A percentile compares a stretch with the other conserved stretches of the same genome.
Conservation (phyloP, 2,113 vertebrate genomes). For the Macrotis lagotis region DNA sequence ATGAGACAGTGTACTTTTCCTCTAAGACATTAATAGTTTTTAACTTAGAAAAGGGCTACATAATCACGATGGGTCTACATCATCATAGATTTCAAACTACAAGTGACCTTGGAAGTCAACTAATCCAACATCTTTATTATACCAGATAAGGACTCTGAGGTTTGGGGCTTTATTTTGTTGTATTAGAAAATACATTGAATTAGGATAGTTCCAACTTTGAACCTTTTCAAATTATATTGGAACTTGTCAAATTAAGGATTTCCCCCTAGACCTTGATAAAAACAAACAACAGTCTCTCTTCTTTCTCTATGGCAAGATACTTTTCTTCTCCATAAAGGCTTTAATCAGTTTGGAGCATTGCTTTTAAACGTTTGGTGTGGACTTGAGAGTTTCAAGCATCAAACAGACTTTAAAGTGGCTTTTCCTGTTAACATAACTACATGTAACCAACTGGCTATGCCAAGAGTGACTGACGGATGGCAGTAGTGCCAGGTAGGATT, state of each 20-base stretch:
- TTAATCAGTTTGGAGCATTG: slow-evolving; percentile 73
- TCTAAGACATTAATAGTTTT: background rate
- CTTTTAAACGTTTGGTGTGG: slow-evolving; percentile 73
- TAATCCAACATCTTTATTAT: background rate
- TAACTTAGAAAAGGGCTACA: background rate
- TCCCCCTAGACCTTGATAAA: slow-evolving; percentile 74
- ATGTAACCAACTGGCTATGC: slow-evolving; percentile 69
- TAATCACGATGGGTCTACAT: background rate
- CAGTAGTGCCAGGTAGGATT: slow-evolving; percentile 59
- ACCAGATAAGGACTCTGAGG: background rate
- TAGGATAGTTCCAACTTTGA: slow-evolving; percentile 73
- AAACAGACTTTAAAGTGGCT: slow-evolving; percentile 78
- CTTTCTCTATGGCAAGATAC: slow-evolving; percentile 41
- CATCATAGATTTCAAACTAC: background rate
- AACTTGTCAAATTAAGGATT: slow-evolving; percentile 68
- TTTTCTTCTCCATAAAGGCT: slow-evolving; percentile 74
- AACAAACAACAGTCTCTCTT: slow-evolving; percentile 64
- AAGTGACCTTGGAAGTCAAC: background rate
- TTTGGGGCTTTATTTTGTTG: slow-evolving; percentile 35
- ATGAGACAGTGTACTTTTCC: background rate
- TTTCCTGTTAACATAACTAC: slow-evolving; percentile 82
- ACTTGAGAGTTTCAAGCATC: slow-evolving; percentile 76
- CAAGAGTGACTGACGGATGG: slow-evolving; percentile 46
- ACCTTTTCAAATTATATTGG: slow-evolving; percentile 65
- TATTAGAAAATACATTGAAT: slow-evolving; percentile 66